Percentiles rank a stretch among this genome's conserved stretches.
Evolutionary conservation across 1,140 invertebrate genomes (phyloP).

Genomic region (Drosophila nebulosa): DNA sequence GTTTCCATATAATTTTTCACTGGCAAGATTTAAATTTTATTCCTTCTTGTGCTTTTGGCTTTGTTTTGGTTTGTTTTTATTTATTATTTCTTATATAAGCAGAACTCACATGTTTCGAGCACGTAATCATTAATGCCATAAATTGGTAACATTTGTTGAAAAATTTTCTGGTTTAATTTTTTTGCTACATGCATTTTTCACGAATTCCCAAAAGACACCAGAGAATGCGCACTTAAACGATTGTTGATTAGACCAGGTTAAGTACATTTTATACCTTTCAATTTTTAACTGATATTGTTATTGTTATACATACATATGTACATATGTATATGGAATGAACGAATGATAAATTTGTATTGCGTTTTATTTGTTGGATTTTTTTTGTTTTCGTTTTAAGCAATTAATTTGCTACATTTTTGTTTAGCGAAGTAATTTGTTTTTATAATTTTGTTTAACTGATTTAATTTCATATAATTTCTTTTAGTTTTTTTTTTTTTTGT

Average conservation of each 20-base stretch:
- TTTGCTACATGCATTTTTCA: background rate
- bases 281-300: background rate
- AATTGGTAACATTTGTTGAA: conserved; percentile 7
- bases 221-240: background rate
- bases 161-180: too few species aligned
- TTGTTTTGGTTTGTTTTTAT: conserved; percentile 11
- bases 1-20: conserved; percentile 30
- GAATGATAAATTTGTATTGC: background rate
- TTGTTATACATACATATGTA: background rate
- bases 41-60: background rate
- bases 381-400: conserved; percentile 34
- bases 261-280: background rate
- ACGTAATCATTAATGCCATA: conserved; percentile 29
- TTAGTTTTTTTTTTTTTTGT: conserved; percentile 30
- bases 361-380: background rate
- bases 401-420: conserved; percentile 58
- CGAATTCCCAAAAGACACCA: background rate
- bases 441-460: conserved; percentile 6
- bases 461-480: conserved; percentile 45
- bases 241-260: background rate
- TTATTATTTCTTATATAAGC: conserved; percentile 17
- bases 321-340: background rate
- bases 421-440: conserved; percentile 31
- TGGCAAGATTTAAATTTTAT: background rate
- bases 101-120: conserved; percentile 50